Evolutionary conservation across 2,888 invertebrate species (phyloP).

Genomic region (Tupiocoris notatus): DNA sequence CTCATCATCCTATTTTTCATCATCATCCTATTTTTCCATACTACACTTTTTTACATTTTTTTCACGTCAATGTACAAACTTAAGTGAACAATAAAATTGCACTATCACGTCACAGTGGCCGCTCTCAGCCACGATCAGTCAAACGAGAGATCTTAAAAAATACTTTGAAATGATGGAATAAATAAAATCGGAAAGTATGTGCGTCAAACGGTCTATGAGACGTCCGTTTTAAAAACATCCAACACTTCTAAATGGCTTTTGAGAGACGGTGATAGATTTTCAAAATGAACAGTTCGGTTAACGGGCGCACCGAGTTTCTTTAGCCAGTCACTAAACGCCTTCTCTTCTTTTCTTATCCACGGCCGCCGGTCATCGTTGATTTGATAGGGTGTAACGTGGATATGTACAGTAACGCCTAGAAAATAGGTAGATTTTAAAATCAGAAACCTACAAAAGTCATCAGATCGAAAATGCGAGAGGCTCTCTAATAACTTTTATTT

Average conservation of each 20-base stretch:
- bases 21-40: too few species aligned
- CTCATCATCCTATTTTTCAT: too few species aligned
- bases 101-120: not conserved
- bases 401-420: constrained; percentile 67
- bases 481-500: too few species aligned
- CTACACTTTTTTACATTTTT: too few species aligned
- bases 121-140: not conserved
- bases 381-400: constrained; percentile 91
- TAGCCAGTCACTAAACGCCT: constrained; percentile 68
- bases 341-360: constrained; percentile 83
- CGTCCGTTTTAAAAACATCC: constrained; percentile 58
- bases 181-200: not conserved
- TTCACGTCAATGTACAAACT: too few species aligned
- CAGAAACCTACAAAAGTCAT: too few species aligned
- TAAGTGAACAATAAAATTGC: too few species aligned
- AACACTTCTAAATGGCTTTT: constrained; percentile 77
- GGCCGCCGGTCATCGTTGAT: constrained; percentile 74
- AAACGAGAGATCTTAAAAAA: not conserved
- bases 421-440: too few species aligned
- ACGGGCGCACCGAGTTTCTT: constrained; percentile 67
- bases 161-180: not conserved
- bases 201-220: not conserved
- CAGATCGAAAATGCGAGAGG: too few species aligned
- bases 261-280: constrained; percentile 59
- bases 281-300: constrained; percentile 64